phyloP scores from a whole-genome alignment of 1,140 invertebrate species.

The Temnothorax nylanderi region DNA sequence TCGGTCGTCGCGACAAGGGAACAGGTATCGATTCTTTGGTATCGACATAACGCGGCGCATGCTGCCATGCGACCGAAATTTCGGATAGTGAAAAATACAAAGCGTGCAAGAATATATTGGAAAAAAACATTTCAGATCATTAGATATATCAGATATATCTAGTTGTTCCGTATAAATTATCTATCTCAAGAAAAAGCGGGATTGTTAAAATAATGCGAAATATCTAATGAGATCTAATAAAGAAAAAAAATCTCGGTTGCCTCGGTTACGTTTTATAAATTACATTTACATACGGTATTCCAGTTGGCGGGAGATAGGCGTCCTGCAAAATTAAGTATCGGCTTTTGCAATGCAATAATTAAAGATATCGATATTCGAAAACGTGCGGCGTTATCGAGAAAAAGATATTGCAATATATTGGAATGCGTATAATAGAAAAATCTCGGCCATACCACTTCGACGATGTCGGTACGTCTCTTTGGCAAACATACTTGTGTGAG shows the following conservation, averaged over 20 bases:
- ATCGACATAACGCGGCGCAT: conserved; percentile 62
- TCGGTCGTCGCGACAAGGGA: conserved; percentile 56
- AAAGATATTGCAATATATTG: not conserved
- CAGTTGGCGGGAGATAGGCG: not conserved
- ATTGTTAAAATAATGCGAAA: not conserved
- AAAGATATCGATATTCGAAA: not conserved
- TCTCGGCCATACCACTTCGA: conserved; percentile 50
- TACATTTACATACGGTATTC: not conserved
- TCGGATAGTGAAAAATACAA: conserved; percentile 36
- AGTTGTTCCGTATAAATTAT: not conserved
- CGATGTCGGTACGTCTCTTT: conserved; percentile 73
- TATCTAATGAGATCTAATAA: not conserved
- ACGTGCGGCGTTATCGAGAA: not conserved
- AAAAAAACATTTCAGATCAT: not conserved
- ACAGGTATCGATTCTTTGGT: conserved; percentile 72
- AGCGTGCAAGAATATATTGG: not conserved
- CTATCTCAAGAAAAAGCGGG: not conserved
- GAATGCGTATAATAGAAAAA: conserved; percentile 42
- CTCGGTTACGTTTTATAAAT: not conserved
- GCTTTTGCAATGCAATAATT: not conserved
- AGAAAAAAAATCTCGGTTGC: not conserved
- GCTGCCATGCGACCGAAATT: conserved; percentile 63
- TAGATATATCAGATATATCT: too few relatives aligned
- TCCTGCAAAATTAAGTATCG: not conserved
- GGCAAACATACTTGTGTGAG: conserved; percentile 76